phyloP scores from a whole-genome alignment of 2,113 vertebrate species.

The Rhagologus leucostigma region DNA sequence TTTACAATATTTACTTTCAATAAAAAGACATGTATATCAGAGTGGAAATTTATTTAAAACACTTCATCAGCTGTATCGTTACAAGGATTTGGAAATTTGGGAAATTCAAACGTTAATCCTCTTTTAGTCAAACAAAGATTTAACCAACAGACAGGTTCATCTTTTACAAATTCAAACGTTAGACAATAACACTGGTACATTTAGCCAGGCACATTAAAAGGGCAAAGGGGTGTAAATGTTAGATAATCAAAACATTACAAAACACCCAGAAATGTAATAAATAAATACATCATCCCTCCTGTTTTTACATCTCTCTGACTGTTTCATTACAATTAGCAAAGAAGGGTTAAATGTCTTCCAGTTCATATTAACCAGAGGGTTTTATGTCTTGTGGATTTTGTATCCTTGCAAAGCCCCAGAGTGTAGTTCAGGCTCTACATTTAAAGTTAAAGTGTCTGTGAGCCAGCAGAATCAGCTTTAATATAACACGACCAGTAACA shows the following conservation, averaged over 20 bases:
- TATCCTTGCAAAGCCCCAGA: conserved; percentile 63
- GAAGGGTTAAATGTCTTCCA: conserved; percentile 62
- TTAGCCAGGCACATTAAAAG: conserved; percentile 56
- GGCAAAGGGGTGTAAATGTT: conserved; percentile 27
- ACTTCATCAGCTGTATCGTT: conserved; percentile 51
- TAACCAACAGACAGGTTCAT: conserved; percentile 57
- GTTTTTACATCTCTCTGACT: conserved; percentile 14
- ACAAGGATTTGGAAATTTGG: conserved; percentile 43
- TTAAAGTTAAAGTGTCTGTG: conserved; percentile 64
- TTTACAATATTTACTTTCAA: conserved; percentile 68
- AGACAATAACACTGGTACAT: conserved; percentile 49
- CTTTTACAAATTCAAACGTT: conserved; percentile 48
- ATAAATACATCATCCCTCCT: conserved; percentile 26
- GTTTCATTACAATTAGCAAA: conserved; percentile 58
- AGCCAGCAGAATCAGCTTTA: conserved; percentile 51
- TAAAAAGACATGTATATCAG: conserved; percentile 30
- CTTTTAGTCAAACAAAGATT: conserved; percentile 63
- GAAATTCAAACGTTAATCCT: conserved; percentile 57
- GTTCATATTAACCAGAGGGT: conserved; percentile 51
- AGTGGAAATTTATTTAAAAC: conserved; percentile 60
- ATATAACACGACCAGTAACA: conserved; percentile 20
- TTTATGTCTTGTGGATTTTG: conserved; percentile 68
- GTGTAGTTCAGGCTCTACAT: conserved; percentile 62
- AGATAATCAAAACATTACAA: conserved; percentile 33
- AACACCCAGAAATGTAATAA: conserved; percentile 52